Percentiles rank a stretch among this genome's conserved stretches.
phyloP scores from a whole-genome alignment of 2,888 invertebrate genomes.

The Drosophila percnosoma region DNA sequence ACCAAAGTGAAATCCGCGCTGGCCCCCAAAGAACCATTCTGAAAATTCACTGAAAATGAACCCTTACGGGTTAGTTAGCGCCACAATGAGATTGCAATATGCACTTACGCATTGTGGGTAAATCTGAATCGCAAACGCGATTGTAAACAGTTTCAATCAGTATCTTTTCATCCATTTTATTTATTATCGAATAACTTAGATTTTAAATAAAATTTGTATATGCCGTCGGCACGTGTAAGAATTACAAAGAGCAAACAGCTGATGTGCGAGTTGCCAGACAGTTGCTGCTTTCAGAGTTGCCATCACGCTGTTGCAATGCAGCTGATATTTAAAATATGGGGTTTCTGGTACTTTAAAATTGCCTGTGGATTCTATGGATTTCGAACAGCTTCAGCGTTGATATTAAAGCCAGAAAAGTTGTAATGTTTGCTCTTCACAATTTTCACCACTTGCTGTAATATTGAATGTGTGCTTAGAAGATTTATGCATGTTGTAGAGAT shows the following conservation, averaged over 20 bases:
- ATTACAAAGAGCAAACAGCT: conserved; percentile 41
- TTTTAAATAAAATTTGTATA: conserved; percentile 8
- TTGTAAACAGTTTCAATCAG: conserved; percentile 61
- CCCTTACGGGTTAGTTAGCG: not conserved
- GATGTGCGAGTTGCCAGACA: conserved; percentile 5
- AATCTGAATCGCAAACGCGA: conserved; percentile 29
- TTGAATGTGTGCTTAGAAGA: conserved; percentile 6
- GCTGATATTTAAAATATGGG: conserved; percentile 13
- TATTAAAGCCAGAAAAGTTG: conserved; percentile 75
- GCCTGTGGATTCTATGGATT: conserved; percentile 62
- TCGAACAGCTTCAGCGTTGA: conserved; percentile 61
- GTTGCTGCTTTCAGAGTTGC: conserved; percentile 4
- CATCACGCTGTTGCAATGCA: not conserved
- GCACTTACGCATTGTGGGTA: conserved; percentile 76
- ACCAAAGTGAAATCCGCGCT: conserved; percentile 60
- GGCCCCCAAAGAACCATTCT: conserved; percentile 78
- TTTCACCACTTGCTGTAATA: conserved; percentile 88
- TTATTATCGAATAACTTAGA: conserved; percentile 14
- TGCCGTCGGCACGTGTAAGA: conserved; percentile 63
- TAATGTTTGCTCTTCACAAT: conserved; percentile 87
- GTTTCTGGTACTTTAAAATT: not conserved
- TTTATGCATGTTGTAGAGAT: not conserved
- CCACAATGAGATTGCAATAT: not conserved
- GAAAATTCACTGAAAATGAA: conserved; percentile 79
- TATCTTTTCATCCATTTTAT: conserved; percentile 72